These are phyloP conservation scores for Boloria selene DNA, from an alignment of 2,888 invertebrate species.

Conservation along the genomic window DNA sequence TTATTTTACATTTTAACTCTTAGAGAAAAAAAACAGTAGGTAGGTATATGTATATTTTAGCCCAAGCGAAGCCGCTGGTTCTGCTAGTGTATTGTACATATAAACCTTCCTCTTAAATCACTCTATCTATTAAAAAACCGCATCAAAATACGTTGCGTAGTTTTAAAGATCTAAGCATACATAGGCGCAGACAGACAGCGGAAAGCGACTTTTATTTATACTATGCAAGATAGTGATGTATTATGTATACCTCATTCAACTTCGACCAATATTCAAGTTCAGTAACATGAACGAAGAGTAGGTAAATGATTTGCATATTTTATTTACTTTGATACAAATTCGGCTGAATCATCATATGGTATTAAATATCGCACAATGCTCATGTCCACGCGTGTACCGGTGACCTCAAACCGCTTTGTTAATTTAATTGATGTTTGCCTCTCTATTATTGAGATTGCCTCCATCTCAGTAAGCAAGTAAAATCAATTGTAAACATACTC, in stretches of 20 bases:
- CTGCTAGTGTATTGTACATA: no score
- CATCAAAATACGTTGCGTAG: no score
- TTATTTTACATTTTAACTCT: no score
- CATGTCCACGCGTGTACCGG: constrained; percentile 18
- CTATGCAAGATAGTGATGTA: no score
- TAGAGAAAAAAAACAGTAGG: no score
- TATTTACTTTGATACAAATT: constrained; percentile 21
- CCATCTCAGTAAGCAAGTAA: constrained; percentile 19
- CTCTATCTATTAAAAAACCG: no score
- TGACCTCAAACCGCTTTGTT: constrained; percentile 29
- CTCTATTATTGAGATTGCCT: constrained; percentile 30
- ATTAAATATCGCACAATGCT: constrained; percentile 23
- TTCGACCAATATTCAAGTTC: constrained; percentile 26
- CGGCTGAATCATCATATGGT: constrained; percentile 20
- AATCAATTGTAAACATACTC: constrained; percentile 20
- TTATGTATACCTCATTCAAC: neutral
- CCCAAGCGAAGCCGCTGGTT: no score
- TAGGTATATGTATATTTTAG: no score
- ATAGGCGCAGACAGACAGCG: no score
- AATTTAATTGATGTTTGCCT: constrained; percentile 27
- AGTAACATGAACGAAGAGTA: constrained; percentile 20
- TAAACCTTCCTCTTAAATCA: no score
- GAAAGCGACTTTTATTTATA: no score
- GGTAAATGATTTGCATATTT: constrained; percentile 21
- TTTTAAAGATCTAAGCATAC: no score